Base-by-base conservation (phyloP, 2,113 vertebrate species). In the Clarias macrocephalus region DNA sequence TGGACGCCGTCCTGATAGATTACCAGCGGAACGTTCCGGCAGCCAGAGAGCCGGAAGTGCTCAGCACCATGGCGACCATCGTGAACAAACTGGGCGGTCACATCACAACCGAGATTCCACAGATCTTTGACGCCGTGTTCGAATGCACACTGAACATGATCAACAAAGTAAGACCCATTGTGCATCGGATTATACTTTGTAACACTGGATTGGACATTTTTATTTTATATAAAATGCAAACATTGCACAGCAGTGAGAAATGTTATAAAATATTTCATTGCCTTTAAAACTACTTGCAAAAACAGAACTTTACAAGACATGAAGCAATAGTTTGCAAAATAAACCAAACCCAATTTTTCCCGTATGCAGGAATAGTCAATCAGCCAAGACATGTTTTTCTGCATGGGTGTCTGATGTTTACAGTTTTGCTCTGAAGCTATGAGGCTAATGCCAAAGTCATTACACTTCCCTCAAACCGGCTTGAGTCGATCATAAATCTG, bases 121-220 rank as follows among this genome's bases (percentile, higher is more conserved):
- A 99, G 94, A 99, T 99, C 94, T 99, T 99, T 90, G 98, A 99
- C 89, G 98, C 98, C 68, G 98, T 99, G 86, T 99, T 99, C 88
- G 98, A 99, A 92, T 99, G 98, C 96, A 99, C 98, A 0, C 95
- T 99, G 86, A 99, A 99, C 94, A 99, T 99, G 98, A 99, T 99
- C 95, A 99, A 99, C 95, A 99, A 99, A 96, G 98, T 97, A 93
- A 90, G 91, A 80, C 1, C n/a, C 1, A 12, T 70, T 63, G 19
- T 59, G 19, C 19, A 8, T 12, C 28, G 25, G 23, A 28, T 25
- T 57, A 21, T 15, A 18, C 18, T 75, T 42, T 12, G 16, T 19
- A 72, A 42, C n/a, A 33, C 30, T 3, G 37, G 72, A 25, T 5
- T 54, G 11, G 25, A n/a, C 28, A 25, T n/a, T 56, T 56, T 54